These are phyloP conservation scores for Rhopilema esculentum DNA, from an alignment of 30 jellyfish, hydroid and myxozoan genomes.

Conservation along the genomic window DNA sequence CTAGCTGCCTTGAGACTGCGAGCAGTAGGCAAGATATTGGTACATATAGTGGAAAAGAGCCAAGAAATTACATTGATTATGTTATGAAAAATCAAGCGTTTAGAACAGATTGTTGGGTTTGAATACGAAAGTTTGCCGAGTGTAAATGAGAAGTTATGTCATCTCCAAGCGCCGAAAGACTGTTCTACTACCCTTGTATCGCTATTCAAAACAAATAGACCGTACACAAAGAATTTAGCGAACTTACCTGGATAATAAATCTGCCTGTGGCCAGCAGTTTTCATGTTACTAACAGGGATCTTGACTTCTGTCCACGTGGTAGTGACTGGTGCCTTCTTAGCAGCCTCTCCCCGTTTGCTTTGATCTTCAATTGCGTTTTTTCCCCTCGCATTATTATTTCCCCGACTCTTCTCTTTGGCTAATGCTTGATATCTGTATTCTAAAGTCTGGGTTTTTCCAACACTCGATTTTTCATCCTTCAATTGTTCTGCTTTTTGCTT, in stretches of 20 bases:
- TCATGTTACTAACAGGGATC: conserved; percentile 38
- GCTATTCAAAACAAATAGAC: neutral
- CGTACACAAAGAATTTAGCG: neutral
- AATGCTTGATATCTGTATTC: conserved; percentile 13
- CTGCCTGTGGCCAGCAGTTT: conserved; percentile 9
- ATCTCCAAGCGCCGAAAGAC: too few species aligned
- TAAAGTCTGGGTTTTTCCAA: neutral
- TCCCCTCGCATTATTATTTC: neutral
- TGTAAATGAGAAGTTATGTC: too few species aligned
- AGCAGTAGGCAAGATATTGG: too few species aligned
- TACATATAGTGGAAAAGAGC: too few species aligned
- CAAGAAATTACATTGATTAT: too few species aligned
- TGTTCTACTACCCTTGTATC: too few species aligned
- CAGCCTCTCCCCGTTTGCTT: neutral
- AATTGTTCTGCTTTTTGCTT: neutral
- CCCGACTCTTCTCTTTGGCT: neutral
- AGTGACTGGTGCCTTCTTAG: neutral
- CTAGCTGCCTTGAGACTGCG: too few species aligned
- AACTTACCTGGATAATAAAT: conserved; percentile 34
- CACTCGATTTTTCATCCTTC: neutral
- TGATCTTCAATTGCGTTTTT: neutral
- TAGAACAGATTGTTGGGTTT: too few species aligned
- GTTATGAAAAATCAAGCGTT: too few species aligned
- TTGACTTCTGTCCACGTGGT: conserved; percentile 34
- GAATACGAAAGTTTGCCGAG: too few species aligned